Evolutionary conservation across 1,140 invertebrate genomes (phyloP).

Genomic region (Arctopsyche grandis): DNA sequence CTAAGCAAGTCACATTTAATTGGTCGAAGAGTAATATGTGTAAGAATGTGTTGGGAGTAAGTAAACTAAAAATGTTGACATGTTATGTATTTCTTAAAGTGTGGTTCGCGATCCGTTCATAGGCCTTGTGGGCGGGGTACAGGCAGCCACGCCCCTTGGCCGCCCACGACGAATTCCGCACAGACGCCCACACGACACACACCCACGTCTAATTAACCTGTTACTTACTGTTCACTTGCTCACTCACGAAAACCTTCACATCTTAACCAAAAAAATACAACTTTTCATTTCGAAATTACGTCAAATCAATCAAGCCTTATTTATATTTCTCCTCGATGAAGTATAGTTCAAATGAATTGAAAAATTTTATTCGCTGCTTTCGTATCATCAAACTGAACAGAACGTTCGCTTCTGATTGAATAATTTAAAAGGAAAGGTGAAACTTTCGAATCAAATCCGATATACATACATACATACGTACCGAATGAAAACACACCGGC

Average conservation of each 20-base stretch:
- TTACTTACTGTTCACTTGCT: background rate
- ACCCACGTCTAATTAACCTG: background rate
- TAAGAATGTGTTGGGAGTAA: no score
- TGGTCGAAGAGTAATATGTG: no score
- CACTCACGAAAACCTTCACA: background rate
- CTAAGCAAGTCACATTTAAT: no score
- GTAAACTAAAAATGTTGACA: no score
- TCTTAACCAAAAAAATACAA: background rate
- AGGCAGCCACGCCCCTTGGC: constrained; percentile 39
- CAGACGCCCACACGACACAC: constrained; percentile 22
- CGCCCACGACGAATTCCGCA: constrained; percentile 47
- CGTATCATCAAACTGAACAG: background rate
- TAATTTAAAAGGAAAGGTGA: background rate
- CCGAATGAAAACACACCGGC: background rate
- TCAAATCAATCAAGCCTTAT: no score
- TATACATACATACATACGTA: background rate
- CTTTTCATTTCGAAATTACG: no score
- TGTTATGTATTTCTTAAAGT: no score
- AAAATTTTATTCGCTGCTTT: background rate
- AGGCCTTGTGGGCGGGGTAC: constrained; percentile 44
- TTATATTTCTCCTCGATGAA: no score
- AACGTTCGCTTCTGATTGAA: background rate
- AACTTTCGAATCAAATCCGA: background rate
- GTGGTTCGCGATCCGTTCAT: constrained; percentile 14
- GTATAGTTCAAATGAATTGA: background rate